phyloP scores from a whole-genome alignment of 2,113 vertebrate species.

The Ia io region DNA sequence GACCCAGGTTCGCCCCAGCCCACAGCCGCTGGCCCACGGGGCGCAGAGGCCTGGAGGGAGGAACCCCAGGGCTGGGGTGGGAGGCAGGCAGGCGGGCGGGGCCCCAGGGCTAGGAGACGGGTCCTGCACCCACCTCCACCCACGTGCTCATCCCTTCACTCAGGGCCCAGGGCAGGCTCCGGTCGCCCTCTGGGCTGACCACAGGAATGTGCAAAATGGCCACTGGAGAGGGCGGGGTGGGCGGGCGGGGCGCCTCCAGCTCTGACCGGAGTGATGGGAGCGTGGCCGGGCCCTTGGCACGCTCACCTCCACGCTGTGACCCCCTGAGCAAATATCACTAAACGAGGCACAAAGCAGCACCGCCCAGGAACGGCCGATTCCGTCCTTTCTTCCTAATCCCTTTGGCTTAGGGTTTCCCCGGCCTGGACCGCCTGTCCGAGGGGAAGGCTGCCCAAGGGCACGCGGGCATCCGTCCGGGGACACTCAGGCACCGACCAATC shows the following conservation, averaged over 20 bases:
- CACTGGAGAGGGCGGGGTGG: neutral
- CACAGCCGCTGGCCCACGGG: rapidly evolving
- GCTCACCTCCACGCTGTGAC: neutral
- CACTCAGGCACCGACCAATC: constrained; percentile 62
- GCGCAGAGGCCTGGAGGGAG: too few relatives aligned
- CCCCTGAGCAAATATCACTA: neutral
- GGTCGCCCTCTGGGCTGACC: neutral
- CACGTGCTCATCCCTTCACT: rapidly evolving
- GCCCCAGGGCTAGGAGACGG: too few relatives aligned
- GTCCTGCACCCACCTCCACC: neutral
- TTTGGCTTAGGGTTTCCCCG: constrained; percentile 55
- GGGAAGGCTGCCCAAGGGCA: constrained; percentile 68
- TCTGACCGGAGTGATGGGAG: neutral
- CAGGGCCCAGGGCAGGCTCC: neutral
- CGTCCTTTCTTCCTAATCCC: constrained; percentile 67
- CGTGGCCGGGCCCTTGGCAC: rapidly evolving
- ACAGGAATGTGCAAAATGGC: neutral
- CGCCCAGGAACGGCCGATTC: neutral
- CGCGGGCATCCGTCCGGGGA: constrained; percentile 61
- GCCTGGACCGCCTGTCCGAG: constrained; percentile 58
- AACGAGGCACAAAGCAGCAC: neutral
- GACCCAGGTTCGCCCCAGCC: neutral
- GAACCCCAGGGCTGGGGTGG: neutral
- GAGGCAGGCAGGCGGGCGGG: neutral
- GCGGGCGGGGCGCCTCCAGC: neutral